These are phyloP conservation scores for Spermophilus dauricus DNA, from an alignment of 2,113 vertebrate genomes.

Conservation along the genomic window DNA sequence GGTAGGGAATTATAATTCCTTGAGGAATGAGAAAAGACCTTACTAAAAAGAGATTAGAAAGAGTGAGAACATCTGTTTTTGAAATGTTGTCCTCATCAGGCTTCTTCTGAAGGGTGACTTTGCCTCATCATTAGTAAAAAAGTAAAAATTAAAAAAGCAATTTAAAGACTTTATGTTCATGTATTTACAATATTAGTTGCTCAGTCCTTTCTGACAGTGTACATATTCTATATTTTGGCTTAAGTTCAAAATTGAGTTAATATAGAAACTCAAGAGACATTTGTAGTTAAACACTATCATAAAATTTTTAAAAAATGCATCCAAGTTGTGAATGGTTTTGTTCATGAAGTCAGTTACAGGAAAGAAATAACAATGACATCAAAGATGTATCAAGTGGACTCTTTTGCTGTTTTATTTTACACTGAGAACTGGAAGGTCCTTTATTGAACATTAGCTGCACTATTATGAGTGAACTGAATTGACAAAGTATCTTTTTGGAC, in stretches of 20 bases:
- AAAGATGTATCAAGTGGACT: neutral
- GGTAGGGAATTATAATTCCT: neutral
- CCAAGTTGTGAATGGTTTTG: neutral
- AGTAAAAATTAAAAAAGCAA: neutral
- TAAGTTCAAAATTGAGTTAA: slow-evolving; percentile 20
- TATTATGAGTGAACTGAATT: neutral
- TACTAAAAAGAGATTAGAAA: slow-evolving; percentile 18
- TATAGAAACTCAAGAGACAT: neutral
- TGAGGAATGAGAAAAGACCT: neutral
- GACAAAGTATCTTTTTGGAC: neutral
- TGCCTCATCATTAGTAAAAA: neutral
- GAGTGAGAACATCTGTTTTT: neutral
- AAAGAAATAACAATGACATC: slow-evolving; percentile 3
- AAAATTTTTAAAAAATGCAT: neutral
- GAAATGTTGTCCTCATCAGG: neutral
- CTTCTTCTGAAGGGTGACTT: neutral
- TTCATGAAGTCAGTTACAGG: slow-evolving; percentile 23
- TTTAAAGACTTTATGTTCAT: neutral
- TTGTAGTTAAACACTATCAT: neutral
- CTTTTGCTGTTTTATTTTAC: slow-evolving; percentile 22
- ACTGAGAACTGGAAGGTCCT: neutral
- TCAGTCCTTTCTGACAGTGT: neutral
- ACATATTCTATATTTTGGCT: neutral
- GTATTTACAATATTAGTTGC: neutral
- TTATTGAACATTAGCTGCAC: slow-evolving; percentile 17